Evolutionary conservation across 2,113 vertebrate species (phyloP).

Genomic region (Steatornis caripensis): DNA sequence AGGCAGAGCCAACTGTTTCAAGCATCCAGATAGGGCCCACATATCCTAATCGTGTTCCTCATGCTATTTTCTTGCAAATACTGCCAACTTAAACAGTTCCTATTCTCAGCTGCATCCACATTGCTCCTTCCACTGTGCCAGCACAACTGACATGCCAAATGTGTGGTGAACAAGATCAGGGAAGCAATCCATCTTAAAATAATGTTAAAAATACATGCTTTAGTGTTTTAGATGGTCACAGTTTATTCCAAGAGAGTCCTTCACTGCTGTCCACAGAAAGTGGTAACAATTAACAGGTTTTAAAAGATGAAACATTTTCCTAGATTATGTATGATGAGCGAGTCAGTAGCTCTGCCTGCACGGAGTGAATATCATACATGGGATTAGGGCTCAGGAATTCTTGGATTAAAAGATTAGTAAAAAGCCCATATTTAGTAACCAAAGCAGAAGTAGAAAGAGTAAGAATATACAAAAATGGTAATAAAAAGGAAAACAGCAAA

Average conservation of each 20-base stretch:
- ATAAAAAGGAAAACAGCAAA: background rate
- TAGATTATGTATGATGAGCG: background rate
- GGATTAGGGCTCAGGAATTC: background rate
- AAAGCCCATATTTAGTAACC: background rate
- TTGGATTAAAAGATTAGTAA: background rate
- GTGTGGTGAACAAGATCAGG: background rate
- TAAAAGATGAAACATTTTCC: background rate
- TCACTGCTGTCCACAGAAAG: accelerated
- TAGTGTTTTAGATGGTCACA: background rate
- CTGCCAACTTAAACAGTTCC: background rate
- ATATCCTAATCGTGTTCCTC: background rate
- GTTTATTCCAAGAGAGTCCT: background rate
- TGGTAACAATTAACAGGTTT: background rate
- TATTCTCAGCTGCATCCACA: background rate
- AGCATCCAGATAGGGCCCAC: background rate
- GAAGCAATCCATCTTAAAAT: background rate
- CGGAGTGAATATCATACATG: background rate
- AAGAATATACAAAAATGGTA: background rate
- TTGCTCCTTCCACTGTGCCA: background rate
- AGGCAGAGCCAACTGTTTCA: background rate
- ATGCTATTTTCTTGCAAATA: background rate
- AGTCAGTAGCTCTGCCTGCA: background rate
- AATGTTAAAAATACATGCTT: background rate
- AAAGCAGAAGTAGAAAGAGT: background rate
- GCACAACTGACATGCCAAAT: background rate